Evolutionary conservation across 1,140 invertebrate species (phyloP).

Genomic region (Calephelis virginiensis): DNA sequence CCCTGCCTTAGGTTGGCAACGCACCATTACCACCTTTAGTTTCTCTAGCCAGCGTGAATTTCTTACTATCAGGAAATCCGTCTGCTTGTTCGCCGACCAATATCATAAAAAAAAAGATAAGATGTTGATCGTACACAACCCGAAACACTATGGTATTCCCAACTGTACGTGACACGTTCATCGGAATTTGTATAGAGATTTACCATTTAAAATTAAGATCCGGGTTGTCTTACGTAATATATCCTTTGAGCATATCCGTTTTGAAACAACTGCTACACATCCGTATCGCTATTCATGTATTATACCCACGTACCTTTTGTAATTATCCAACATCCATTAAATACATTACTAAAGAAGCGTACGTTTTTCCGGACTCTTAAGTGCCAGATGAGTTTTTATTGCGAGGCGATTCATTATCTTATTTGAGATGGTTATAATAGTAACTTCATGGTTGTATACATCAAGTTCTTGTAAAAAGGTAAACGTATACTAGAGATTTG

Average conservation of each 20-base stretch:
- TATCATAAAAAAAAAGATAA: background rate
- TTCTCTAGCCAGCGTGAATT: too few species aligned
- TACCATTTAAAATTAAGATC: constrained; percentile 4
- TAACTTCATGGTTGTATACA: background rate
- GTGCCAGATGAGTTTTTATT: constrained; percentile 5
- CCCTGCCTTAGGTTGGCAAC: too few species aligned
- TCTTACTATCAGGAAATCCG: too few species aligned
- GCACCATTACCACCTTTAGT: too few species aligned
- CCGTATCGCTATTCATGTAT: constrained; percentile 30
- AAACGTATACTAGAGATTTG: too few species aligned
- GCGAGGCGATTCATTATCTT: background rate
- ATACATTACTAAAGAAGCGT: background rate
- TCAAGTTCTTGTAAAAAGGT: background rate
- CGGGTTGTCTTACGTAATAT: constrained; percentile 26
- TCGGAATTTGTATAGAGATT: background rate
- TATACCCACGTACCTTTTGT: background rate
- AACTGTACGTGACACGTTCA: constrained; percentile 19
- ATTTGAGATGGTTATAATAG: background rate
- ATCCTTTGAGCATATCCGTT: constrained; percentile 28
- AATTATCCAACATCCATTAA: constrained; percentile 7
- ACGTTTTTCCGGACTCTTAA: constrained; percentile 11
- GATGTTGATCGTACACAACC: background rate
- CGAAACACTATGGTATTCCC: constrained; percentile 17
- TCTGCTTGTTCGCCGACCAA: too few species aligned
- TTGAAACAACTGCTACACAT: constrained; percentile 29